These are phyloP conservation scores for Netelia inedita DNA, from an alignment of 2,888 invertebrate genomes.

Conservation along the genomic window DNA sequence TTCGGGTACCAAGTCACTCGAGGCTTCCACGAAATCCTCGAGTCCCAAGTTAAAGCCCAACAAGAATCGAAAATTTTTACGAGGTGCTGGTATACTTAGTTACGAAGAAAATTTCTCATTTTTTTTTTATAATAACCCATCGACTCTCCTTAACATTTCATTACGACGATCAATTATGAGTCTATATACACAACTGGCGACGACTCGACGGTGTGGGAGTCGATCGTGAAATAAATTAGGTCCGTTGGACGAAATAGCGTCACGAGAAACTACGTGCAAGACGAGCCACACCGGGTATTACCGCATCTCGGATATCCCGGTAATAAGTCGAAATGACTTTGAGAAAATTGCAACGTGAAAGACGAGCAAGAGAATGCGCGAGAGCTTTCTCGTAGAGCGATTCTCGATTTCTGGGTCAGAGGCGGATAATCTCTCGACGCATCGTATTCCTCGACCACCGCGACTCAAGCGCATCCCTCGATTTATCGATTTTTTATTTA, in stretches of 20 bases:
- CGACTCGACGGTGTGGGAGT: conserved; percentile 6
- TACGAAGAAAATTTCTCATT: not conserved
- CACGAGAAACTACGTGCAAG: conserved; percentile 3
- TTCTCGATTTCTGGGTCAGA: conserved; percentile 59
- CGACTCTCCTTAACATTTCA: not conserved
- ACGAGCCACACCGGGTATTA: not conserved
- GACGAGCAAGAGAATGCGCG: conserved; percentile 21
- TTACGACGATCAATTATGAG: conserved; percentile 6
- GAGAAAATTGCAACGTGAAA: conserved; percentile 50
- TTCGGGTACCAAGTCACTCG: conserved; percentile 68
- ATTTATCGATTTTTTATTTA: not conserved
- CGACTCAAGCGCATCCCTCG: not conserved
- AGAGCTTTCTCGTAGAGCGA: conserved; percentile 38
- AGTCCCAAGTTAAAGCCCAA: conserved; percentile 61
- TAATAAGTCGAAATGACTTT: conserved; percentile 52
- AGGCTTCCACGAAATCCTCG: conserved; percentile 55
- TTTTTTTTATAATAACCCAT: not conserved
- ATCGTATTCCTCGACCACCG: conserved; percentile 21
- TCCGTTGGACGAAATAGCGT: not conserved
- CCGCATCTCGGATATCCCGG: conserved; percentile 3
- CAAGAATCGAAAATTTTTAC: conserved; percentile 56
- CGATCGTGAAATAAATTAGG: conserved; percentile 28
- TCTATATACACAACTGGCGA: too few species aligned
- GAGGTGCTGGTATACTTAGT: conserved; percentile 50
- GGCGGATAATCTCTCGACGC: conserved; percentile 41